These are phyloP conservation scores for Dipodomys ordii DNA, from an alignment of 2,113 vertebrate genomes.

Conservation along the genomic window DNA sequence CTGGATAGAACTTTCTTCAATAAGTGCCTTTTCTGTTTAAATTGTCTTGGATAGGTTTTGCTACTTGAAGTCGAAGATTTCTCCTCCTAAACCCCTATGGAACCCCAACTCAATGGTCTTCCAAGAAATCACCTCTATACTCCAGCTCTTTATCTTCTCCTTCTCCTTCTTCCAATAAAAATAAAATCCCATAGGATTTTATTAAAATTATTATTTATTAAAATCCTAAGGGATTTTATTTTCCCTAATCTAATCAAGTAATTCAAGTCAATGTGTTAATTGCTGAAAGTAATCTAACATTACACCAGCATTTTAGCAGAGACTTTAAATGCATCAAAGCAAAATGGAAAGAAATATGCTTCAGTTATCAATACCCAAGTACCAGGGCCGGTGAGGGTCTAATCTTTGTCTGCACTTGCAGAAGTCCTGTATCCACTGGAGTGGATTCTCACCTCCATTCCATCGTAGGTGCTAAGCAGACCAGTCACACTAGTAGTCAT, in stretches of 20 bases:
- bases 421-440: background rate
- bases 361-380: background rate
- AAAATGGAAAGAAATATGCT: constrained; percentile 18
- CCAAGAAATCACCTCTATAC: background rate
- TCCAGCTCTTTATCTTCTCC: background rate
- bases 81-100: background rate
- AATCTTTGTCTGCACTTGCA: background rate
- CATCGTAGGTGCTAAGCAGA: background rate
- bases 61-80: background rate
- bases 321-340: constrained; percentile 34
- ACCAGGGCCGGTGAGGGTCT: background rate
- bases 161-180: background rate
- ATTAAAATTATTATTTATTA: background rate
- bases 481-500: too few species aligned
- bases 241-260: constrained; percentile 55
- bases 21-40: background rate
- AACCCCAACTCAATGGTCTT: background rate
- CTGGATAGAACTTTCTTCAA: background rate
- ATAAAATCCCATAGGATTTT: background rate
- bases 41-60: background rate
- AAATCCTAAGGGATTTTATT: constrained; percentile 5
- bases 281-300: constrained; percentile 53
- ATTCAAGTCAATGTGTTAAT: constrained; percentile 55
- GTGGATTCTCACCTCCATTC: background rate
- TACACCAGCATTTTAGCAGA: constrained; percentile 12